Conservation (phyloP, 2,888 invertebrate species). For the Cantharis rustica region DNA sequence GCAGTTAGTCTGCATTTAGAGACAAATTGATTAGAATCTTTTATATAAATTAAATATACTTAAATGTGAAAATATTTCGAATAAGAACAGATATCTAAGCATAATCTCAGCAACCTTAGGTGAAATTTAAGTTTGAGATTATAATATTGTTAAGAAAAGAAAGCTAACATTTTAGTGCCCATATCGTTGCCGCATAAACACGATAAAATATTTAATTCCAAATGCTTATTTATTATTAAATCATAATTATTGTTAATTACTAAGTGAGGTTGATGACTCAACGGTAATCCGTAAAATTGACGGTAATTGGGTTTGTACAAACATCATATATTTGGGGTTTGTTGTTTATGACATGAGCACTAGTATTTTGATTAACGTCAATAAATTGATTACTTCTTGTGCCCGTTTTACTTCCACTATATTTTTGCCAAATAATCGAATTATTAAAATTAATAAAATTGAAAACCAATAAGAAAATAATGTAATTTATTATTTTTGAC, state of each 20-base stretch:
- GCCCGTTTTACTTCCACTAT: background rate
- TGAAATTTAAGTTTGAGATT: background rate
- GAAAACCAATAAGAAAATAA: background rate
- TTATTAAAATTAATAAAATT: background rate
- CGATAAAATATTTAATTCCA: slow-evolving; percentile 50
- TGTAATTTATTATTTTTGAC: background rate
- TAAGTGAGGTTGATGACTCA: slow-evolving; percentile 48
- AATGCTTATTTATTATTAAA: slow-evolving; percentile 54
- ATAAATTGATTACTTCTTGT: background rate
- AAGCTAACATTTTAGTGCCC: background rate
- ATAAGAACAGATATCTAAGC: background rate
- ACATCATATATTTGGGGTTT: slow-evolving; percentile 13
- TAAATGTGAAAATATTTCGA: background rate
- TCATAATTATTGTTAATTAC: slow-evolving; percentile 53
- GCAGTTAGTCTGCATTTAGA: slow-evolving; percentile 5
- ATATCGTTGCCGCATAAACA: slow-evolving; percentile 32
- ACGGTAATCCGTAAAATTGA: slow-evolving; percentile 49
- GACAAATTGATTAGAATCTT: background rate
- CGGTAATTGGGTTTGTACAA: slow-evolving; percentile 53
- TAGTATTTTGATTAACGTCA: background rate
- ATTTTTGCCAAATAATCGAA: background rate
- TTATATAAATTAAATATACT: background rate
- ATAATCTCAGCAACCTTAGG: background rate
- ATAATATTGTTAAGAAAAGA: background rate
- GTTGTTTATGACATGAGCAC: slow-evolving; percentile 5